A percentile compares a stretch with the other conserved stretches of the same genome.
Conservation (phyloP, 1,140 invertebrate genomes). For the Zaprionus capensis region DNA sequence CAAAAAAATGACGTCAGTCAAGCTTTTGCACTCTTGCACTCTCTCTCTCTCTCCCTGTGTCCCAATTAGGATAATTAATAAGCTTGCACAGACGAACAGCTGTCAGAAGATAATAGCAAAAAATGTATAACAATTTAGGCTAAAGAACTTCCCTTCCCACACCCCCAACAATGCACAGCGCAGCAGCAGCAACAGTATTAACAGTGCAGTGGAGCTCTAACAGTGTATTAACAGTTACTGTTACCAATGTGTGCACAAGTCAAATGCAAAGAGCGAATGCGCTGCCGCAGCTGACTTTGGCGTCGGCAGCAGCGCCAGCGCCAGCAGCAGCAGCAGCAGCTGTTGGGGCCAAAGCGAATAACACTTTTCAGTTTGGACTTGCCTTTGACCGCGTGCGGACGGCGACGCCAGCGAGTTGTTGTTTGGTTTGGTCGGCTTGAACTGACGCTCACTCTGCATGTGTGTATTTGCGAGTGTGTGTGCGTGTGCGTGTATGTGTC, state of each 20-base stretch:
- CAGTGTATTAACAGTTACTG: constrained; percentile 23
- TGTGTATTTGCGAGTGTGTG: background rate
- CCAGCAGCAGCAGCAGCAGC: constrained; percentile 36
- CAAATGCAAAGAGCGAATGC: constrained; percentile 47
- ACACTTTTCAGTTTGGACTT: constrained; percentile 46
- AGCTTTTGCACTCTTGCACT: constrained; percentile 21
- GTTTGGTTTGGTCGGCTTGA: constrained; percentile 36
- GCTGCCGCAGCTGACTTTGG: constrained; percentile 41
- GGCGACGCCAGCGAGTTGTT: constrained; percentile 54
- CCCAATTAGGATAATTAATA: constrained; percentile 49
- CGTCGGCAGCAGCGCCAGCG: background rate
- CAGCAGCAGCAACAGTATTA: constrained; percentile 4
- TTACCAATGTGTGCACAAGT: constrained; percentile 16
- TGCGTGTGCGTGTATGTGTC: constrained; percentile 26
- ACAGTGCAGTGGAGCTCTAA: constrained; percentile 20
- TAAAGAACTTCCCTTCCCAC: constrained; percentile 7
- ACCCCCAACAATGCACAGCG: background rate
- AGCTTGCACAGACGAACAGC: constrained; percentile 36
- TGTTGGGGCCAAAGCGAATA: constrained; percentile 39
- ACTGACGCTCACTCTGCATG: constrained; percentile 31
- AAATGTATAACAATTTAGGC: constrained; percentile 1
- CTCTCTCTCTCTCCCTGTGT: background rate
- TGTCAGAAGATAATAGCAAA: constrained; percentile 29
- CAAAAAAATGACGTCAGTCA: constrained; percentile 37
- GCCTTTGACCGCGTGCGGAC: constrained; percentile 59